Evolutionary conservation across 2,888 invertebrate species (phyloP), one percentile per base, ranked within the genome.

Genomic region (Lycia hirtaria): DNA sequence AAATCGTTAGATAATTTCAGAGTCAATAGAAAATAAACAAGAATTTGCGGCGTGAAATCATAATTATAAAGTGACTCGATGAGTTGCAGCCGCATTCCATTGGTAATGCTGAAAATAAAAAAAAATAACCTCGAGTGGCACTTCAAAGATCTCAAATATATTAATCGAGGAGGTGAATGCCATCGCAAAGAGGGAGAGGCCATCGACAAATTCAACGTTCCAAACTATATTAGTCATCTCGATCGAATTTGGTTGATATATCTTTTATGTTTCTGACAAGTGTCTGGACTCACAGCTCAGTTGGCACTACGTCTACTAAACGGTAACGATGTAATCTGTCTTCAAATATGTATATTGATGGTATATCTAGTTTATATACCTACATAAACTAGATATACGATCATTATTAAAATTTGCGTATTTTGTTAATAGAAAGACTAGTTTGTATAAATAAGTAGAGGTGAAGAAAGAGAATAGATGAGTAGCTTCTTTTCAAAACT

Each of bases 141-240:
- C 51, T 57, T 51, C 51, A 54, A 44, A 50, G 26, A 45, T 51
- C 41, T 5, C 17, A 37, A 26, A 54, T 50, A 59, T 50, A 53
- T 50, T 59, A 54, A 48, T 50, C 20, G 50, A 38, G 40, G 55
- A 60, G 51, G 51, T 55, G 51, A 60, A 59, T 57, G 56, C 62
- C 37, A 45, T 38, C 49, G 40, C 40, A 14, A 22, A 41, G 45
- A 30, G 35, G 15, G 28, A 41, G 45, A 30, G 35, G 24, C 17
- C 43, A 37, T 37, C 17, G 19, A 33, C 33, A 4, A 26, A 26
- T 45, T 28, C 5, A 5, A 35, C 28, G 22, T 30, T 50, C 24
- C 33, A 45, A 20, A 35, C 19, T 26, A 38, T 52, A 38, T 52
- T 52, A 55, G 35, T 9, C 14, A 32, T 32, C 12, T 7, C n/a